Evolutionary conservation across 2,113 vertebrate species (phyloP).

Genomic region (Crocuta crocuta): DNA sequence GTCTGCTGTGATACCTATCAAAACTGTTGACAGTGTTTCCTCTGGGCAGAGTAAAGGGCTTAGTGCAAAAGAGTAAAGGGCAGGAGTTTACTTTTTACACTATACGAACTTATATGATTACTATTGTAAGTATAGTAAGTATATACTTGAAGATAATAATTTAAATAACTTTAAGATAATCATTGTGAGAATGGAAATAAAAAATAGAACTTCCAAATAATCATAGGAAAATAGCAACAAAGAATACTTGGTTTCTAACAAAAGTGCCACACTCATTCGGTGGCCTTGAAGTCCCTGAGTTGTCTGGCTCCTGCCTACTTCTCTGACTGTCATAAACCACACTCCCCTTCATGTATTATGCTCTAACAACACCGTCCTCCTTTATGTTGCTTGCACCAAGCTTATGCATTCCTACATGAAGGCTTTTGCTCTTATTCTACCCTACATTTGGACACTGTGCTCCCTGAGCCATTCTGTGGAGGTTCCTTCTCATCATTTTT

Average conservation of each 20-base stretch:
- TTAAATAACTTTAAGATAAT: neutral
- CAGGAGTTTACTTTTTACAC: neutral
- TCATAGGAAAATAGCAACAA: neutral
- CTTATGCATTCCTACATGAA: neutral
- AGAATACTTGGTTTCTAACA: neutral
- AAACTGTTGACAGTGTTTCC: neutral
- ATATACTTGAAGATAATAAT: no score
- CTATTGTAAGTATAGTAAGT: neutral
- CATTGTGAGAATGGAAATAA: slow-evolving; percentile 42
- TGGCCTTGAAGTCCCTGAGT: neutral
- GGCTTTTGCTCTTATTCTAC: neutral
- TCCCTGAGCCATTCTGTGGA: neutral
- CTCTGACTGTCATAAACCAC: neutral
- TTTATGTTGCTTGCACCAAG: neutral
- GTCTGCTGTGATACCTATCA: neutral
- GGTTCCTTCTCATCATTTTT: slow-evolving; percentile 3
- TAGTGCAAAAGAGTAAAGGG: neutral
- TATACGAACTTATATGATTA: neutral
- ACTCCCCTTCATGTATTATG: neutral
- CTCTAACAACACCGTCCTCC: neutral
- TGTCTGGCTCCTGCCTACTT: neutral
- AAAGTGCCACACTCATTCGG: neutral
- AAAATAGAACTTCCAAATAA: slow-evolving; percentile 22
- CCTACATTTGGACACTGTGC: neutral
- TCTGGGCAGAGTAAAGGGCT: neutral